phyloP scores from a whole-genome alignment of 2,113 vertebrate genomes.

The Benitochromis conjunctus region DNA sequence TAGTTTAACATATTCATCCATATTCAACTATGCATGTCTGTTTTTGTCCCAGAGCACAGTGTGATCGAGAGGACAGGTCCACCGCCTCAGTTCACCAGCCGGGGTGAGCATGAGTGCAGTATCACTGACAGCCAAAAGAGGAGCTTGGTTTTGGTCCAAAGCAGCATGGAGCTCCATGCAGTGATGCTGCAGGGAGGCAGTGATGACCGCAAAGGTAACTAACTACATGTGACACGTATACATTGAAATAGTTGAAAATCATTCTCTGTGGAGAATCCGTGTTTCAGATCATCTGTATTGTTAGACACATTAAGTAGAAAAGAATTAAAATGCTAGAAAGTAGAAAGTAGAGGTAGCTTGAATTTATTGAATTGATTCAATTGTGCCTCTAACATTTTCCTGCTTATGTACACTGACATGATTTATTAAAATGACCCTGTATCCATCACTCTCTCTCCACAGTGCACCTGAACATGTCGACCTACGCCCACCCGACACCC shows the following conservation, averaged over 20 bases:
- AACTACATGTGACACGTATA: not conserved
- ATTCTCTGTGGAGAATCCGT: fast-evolving
- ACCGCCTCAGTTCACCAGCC: not conserved
- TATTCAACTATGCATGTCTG: not conserved
- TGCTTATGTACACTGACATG: not conserved
- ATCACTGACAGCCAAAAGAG: constrained; percentile 53
- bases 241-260: fast-evolving
- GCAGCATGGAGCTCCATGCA: constrained; percentile 61
- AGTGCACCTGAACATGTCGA: constrained; percentile 65
- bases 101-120: not conserved
- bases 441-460: not conserved
- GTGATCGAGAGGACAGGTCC: not conserved
- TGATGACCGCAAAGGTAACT: constrained; percentile 41
- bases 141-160: not conserved
- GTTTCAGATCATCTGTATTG: not conserved
- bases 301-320: not conserved
- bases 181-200: constrained; percentile 58
- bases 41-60: constrained; percentile 11
- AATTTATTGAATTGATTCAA: not conserved
- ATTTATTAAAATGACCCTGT: not conserved
- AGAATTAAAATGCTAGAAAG: not conserved
- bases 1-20: no score
- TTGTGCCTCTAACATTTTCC: not conserved
- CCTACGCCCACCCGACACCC: constrained; percentile 22
- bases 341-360: not conserved